Base-by-base conservation (phyloP, 2,888 invertebrate genomes). In the Epirrhoe tristata region DNA sequence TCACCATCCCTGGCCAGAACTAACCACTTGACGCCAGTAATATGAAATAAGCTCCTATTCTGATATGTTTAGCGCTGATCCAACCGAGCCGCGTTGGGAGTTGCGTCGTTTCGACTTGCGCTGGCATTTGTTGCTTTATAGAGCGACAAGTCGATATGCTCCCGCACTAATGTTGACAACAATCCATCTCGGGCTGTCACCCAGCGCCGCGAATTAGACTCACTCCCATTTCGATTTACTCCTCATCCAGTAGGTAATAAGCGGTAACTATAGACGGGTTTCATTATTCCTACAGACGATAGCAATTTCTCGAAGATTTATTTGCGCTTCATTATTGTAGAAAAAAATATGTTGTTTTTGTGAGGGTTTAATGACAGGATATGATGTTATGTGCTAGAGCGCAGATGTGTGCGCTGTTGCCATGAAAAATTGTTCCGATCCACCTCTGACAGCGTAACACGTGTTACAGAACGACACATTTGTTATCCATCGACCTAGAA, bases 101-200 rank as follows among this genome's bases (percentile, higher is more conserved):
- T 66, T 72, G 68, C 6, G 74, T 52, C 61, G 66, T 64, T 74
- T 55, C 46, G 36, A 46, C 51, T n/a, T 48, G 63, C 60, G 63
- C 31, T 61, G 16, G 65, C 60, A 68, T 62, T 69, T 67, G 76
- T 58, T 73, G 77, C 77, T 78, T 83, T 83, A 83, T 80, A 81
- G 84, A 83, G 85, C 86, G 87, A 83, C 90, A 88, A 90, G 89
- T 89, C 89, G 88, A 89, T 89, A 87, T 88, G 89, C 87, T 87
- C 88, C 87, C 89, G 90, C 90, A 89, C 87, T 91, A 91, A 89
- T 91, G 91, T 91, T 91, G 91, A 90, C 91, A 88, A 91, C 87
- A 88, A 92, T 92, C 89, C 87, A 91, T 92, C 92, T 91, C 88
- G 82, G 78, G 80, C 86, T 90, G 91, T 91, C 91, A 88, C 81